Evolutionary conservation across 2,888 invertebrate species (phyloP).

Genomic region (Xylophagus ater): DNA sequence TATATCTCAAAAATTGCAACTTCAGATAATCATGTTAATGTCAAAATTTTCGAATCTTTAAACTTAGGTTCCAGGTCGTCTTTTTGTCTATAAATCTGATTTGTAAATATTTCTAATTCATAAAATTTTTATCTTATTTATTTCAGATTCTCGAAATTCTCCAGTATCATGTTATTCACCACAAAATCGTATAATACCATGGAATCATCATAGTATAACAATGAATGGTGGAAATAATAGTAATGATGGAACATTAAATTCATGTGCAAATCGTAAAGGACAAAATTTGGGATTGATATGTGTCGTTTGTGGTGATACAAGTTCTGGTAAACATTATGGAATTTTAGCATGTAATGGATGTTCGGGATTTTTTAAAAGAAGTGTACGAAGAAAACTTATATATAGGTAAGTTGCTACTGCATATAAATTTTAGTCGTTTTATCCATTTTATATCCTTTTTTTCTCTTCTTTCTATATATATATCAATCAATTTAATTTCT

Average conservation of each 20-base stretch:
- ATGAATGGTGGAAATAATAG: constrained; percentile 20
- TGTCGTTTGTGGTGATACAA: constrained; percentile 94
- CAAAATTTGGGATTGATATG: constrained; percentile 73
- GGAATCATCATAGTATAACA: constrained; percentile 33
- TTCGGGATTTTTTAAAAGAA: constrained; percentile 97
- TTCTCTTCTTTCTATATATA: too few species aligned
- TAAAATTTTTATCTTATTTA: constrained; percentile 11
- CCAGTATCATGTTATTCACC: constrained; percentile 34
- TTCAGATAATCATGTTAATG: constrained; percentile 15
- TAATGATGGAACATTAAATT: constrained; percentile 9
- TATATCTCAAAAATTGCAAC: too few species aligned
- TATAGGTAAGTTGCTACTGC: constrained; percentile 86
- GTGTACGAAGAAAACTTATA: constrained; percentile 89
- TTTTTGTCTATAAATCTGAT: too few species aligned
- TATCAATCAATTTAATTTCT: too few species aligned
- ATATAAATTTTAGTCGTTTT: too few species aligned
- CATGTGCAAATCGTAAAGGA: constrained; percentile 36
- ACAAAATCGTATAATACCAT: constrained; percentile 31
- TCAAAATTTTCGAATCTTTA: constrained; percentile 10
- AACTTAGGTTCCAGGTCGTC: too few species aligned
- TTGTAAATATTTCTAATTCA: constrained; percentile 9
- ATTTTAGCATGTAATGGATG: constrained; percentile 98
- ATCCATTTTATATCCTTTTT: too few species aligned
- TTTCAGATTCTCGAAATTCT: constrained; percentile 32
- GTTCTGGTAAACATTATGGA: constrained; percentile 95